phyloP scores from a whole-genome alignment of 2,797 vertebrate species.

The Heliangelus exortis region DNA sequence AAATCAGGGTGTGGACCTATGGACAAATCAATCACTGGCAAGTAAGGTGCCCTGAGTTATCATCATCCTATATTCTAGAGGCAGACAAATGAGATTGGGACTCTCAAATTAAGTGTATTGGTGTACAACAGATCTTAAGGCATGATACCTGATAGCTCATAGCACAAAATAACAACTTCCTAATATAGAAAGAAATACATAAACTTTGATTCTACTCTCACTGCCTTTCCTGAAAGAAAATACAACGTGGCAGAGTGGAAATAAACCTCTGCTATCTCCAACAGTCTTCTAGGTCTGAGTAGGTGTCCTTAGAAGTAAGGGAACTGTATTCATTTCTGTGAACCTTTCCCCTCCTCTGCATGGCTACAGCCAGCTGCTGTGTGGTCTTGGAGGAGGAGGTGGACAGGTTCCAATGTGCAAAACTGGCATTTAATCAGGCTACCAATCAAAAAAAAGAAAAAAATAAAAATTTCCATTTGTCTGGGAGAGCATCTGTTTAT shows the following conservation, averaged over 20 bases:
- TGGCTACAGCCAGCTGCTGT: neutral
- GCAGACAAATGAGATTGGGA: rapidly evolving
- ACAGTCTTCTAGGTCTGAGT: neutral
- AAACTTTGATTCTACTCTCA: neutral
- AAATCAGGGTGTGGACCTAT: neutral
- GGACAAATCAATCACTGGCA: neutral
- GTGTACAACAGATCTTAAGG: neutral
- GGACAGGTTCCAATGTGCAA: neutral
- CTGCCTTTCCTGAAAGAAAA: neutral
- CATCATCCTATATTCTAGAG: neutral
- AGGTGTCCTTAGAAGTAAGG: neutral
- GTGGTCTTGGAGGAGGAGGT: neutral
- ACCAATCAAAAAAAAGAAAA: neutral
- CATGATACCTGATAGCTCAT: neutral
- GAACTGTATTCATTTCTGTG: neutral
- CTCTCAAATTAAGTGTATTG: neutral
- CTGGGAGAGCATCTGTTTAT: neutral
- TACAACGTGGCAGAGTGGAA: neutral
- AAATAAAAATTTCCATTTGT: neutral
- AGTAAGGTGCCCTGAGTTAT: neutral
- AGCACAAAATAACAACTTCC: neutral
- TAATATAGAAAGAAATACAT: rapidly evolving
- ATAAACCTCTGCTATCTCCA: neutral
- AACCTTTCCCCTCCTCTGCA: neutral
- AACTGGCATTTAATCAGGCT: neutral